Conservation (phyloP, 2,113 vertebrate species). For the Sylvia atricapilla region DNA sequence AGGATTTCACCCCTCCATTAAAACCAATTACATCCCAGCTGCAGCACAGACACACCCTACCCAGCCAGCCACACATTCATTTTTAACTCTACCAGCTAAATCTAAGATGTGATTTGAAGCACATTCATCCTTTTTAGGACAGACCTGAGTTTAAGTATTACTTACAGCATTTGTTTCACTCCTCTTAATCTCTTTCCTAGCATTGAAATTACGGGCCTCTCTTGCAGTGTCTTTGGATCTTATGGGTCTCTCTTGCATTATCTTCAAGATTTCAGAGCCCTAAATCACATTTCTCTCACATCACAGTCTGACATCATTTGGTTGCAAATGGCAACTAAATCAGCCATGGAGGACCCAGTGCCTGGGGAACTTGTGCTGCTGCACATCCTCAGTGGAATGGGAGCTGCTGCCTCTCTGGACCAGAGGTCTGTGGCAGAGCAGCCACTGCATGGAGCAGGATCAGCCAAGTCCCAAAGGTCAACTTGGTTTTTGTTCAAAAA, state of each 20-base stretch:
- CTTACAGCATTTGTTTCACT: background rate
- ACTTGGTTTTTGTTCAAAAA: background rate
- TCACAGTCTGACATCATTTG: background rate
- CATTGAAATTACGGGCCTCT: background rate
- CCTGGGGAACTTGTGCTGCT: background rate
- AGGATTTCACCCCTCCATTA: background rate
- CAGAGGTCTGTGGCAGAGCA: background rate
- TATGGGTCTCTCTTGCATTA: fast-evolving
- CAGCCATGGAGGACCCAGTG: background rate
- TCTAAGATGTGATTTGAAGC: background rate
- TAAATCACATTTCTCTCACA: background rate
- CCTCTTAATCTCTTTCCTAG: background rate
- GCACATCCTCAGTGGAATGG: background rate
- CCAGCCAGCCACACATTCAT: background rate
- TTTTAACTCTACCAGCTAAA: background rate
- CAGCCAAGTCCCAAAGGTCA: background rate
- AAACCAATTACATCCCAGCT: background rate
- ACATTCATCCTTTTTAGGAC: background rate
- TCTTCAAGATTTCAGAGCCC: background rate
- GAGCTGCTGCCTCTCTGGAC: background rate
- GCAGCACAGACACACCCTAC: background rate
- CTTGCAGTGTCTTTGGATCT: background rate
- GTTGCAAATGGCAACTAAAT: background rate
- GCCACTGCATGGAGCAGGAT: fast-evolving
- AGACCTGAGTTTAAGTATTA: background rate